phyloP scores from a whole-genome alignment of 2,888 invertebrate genomes.

The Chrysina gloriosa region DNA sequence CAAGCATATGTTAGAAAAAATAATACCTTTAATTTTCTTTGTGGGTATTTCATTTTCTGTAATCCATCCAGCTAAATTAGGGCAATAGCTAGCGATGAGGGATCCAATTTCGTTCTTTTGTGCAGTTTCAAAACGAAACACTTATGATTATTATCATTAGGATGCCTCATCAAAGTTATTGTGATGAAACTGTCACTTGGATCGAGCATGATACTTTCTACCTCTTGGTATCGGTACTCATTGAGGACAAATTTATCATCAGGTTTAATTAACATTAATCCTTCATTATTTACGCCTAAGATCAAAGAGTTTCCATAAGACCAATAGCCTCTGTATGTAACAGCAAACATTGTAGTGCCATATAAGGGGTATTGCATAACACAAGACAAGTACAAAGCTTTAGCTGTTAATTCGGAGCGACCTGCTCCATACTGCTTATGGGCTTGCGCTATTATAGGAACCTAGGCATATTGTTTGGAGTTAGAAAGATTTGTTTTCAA shows the following conservation, averaged over 20 bases:
- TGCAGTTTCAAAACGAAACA: slow-evolving; percentile 92
- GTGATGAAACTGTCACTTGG: slow-evolving; percentile 94
- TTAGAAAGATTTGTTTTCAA: background rate
- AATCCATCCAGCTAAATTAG: slow-evolving; percentile 84
- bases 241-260: slow-evolving; percentile 92
- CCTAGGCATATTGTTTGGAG: slow-evolving; percentile 59
- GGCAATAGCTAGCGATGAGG: slow-evolving; percentile 91
- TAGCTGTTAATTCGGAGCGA: slow-evolving; percentile 89
- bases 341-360: slow-evolving; percentile 71
- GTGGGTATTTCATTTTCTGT: slow-evolving; percentile 78
- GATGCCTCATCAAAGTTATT: slow-evolving; percentile 81
- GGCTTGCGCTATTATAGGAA: slow-evolving; percentile 87
- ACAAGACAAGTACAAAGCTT: slow-evolving; percentile 92
- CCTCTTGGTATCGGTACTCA: slow-evolving; percentile 90
- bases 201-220: slow-evolving; percentile 91
- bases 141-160: slow-evolving; percentile 77
- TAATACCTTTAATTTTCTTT: slow-evolving; percentile 68
- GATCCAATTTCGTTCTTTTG: slow-evolving; percentile 94
- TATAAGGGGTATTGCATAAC: slow-evolving; percentile 95
- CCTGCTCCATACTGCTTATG: slow-evolving; percentile 93
- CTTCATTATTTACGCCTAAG: slow-evolving; percentile 90
- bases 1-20: background rate
- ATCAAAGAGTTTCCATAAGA: slow-evolving; percentile 82
- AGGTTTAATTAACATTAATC: slow-evolving; percentile 89
- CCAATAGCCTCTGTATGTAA: slow-evolving; percentile 94